Conservation (phyloP, 2,888 invertebrate genomes). For the Eucera pruinosa region DNA sequence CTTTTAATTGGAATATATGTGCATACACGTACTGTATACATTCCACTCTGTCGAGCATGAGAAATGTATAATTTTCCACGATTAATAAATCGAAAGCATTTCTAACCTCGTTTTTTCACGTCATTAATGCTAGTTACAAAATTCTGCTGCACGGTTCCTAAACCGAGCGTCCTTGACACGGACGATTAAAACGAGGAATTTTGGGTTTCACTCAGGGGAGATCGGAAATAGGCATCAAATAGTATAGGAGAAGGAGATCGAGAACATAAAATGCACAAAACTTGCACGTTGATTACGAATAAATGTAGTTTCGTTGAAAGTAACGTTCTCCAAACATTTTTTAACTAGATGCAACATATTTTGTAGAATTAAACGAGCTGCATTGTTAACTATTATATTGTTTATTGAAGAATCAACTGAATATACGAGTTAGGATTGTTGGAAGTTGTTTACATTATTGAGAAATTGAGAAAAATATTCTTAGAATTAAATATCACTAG, state of each 20-base stretch:
- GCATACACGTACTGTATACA: conserved; percentile 40
- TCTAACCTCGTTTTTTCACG: conserved; percentile 57
- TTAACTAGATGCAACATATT: not conserved
- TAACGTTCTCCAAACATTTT: not conserved
- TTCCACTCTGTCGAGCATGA: conserved; percentile 60
- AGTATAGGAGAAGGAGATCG: not conserved
- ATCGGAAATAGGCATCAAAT: not conserved
- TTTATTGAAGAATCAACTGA: not conserved
- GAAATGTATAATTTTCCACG: conserved; percentile 57
- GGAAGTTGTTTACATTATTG: not conserved
- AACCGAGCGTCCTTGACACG: not conserved
- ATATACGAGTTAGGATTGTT: not conserved
- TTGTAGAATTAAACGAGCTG: not conserved
- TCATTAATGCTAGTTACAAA: conserved; percentile 53
- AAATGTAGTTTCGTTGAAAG: conserved; percentile 4
- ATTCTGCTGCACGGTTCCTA: conserved; percentile 10
- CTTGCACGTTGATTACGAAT: not conserved
- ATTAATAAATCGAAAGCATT: conserved; percentile 45
- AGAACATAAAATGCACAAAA: not conserved
- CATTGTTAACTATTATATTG: not conserved
- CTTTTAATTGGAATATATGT: conserved; percentile 48
- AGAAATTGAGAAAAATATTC: conserved; percentile 2
- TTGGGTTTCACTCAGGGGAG: not conserved
- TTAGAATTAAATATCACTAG: not conserved
- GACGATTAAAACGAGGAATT: not conserved